Conservation (phyloP, 2,797 vertebrate genomes). For the Cossypha niveicapilla region DNA sequence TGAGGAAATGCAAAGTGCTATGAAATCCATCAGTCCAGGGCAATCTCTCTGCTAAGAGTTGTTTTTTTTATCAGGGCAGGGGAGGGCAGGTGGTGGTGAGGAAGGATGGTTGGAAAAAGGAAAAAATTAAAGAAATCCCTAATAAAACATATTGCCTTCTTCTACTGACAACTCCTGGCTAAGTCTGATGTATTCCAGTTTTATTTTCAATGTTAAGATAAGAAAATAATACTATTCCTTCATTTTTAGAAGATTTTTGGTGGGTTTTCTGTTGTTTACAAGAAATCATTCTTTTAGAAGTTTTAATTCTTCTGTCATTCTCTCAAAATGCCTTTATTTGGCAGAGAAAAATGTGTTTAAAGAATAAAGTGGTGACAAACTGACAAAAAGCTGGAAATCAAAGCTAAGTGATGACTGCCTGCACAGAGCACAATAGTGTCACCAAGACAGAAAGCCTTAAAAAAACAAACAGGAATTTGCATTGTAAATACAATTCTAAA, state of each 20-base stretch:
- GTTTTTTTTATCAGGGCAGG: neutral
- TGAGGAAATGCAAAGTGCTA: neutral
- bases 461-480: constrained; percentile 31
- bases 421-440: neutral
- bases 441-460: neutral
- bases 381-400: constrained; percentile 17
- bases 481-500: constrained; percentile 21
- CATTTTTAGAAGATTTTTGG: neutral
- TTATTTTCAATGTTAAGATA: neutral
- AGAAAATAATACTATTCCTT: neutral
- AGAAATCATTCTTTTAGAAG: neutral
- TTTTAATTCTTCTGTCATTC: neutral
- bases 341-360: neutral
- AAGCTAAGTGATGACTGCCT: constrained; percentile 1
- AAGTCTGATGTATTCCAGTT: neutral
- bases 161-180: neutral
- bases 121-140: neutral
- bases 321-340: neutral
- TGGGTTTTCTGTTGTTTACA: neutral
- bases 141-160: neutral
- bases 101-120: neutral
- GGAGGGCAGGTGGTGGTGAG: neutral
- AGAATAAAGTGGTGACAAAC: constrained; percentile 39
- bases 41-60: neutral
- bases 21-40: neutral